Evolutionary conservation across 2,797 vertebrate genomes (phyloP), one percentile per base, ranked within the genome.

Genomic region (Danio tinwini): DNA sequence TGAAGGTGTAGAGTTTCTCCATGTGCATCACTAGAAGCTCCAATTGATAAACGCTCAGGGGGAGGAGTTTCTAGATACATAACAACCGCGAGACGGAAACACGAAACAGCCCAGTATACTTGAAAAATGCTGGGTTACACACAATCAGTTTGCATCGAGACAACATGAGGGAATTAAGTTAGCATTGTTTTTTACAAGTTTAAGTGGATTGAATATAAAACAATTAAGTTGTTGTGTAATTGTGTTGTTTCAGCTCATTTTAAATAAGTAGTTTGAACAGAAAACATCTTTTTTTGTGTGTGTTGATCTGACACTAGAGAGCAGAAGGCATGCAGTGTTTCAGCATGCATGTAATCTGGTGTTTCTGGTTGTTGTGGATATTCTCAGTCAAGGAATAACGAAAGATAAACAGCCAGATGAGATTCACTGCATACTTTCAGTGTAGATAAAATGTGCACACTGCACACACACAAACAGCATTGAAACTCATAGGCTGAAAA

Each of bases 341-440:
- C 69, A 45, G 13, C 17, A 1, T 58, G 13, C 0, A 8, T 74
- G 29, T 19, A 29, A 70, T 70, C 68, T 40, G 50, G 39, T 39
- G 39, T 55, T 29, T 68, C 8, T n/a, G 47, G 19, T 39, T 53
- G 3, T 14, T 14, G 14, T 39, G 21, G 61, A 6, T 49, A 12
- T 13, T 12, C 8, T n/a, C 21, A 50, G 29, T 17, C 47, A 64
- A 52, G 37, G 2, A 7, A 76, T 21, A 64, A 44, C 0, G 1
- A 2, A 7, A 44, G 45, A 73, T 49, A 7, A 59, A 44, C 12
- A 6, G 11, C 11, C 8, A 21, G 19, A 74, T 45, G 19, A 29
- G 6, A 70, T 70, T 9, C 29, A 53, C 9, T 52, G 10, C 29
- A 52, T 63, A 62, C 5, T 75, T 63, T 75, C 37, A 21, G n/a